Percentiles rank a stretch among this genome's conserved stretches.
phyloP scores from a whole-genome alignment of 1,140 invertebrate species.

The Sitobion miscanthi region DNA sequence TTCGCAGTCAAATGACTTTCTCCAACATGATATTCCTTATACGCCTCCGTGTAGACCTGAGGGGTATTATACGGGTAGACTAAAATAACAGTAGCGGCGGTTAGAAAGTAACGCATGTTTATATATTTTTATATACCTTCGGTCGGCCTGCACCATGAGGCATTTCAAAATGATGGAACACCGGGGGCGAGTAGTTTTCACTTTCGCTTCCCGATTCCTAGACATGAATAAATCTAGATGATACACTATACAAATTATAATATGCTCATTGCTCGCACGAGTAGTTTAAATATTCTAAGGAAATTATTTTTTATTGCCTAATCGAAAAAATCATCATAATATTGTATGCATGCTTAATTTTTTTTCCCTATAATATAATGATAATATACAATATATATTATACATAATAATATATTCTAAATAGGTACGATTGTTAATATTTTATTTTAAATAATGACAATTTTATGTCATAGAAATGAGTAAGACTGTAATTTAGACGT shows the following conservation, averaged over 20 bases:
- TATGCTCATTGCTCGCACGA: neutral
- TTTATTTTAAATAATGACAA: neutral
- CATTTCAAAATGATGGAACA: slow-evolving; percentile 47
- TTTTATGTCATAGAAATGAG: neutral
- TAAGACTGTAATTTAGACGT: neutral
- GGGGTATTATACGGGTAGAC: slow-evolving; percentile 19
- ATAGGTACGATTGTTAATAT: neutral
- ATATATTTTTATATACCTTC: slow-evolving; percentile 10
- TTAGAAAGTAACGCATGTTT: slow-evolving; percentile 40
- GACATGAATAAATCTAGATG: neutral
- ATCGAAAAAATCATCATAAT: neutral
- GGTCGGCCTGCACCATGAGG: neutral
- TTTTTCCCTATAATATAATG: neutral
- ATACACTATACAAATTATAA: neutral
- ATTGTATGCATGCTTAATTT: neutral
- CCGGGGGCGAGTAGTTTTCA: slow-evolving; percentile 33
- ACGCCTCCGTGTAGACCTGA: neutral
- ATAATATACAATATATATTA: neutral
- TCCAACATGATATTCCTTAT: slow-evolving; percentile 28
- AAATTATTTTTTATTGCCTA: neutral
- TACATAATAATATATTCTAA: neutral
- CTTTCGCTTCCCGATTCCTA: slow-evolving; percentile 34
- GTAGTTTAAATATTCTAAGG: neutral
- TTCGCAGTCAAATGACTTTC: slow-evolving; percentile 12
- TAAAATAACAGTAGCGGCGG: slow-evolving; percentile 11